phyloP scores from a whole-genome alignment of 2,797 vertebrate genomes.

The Fratercula arctica region DNA sequence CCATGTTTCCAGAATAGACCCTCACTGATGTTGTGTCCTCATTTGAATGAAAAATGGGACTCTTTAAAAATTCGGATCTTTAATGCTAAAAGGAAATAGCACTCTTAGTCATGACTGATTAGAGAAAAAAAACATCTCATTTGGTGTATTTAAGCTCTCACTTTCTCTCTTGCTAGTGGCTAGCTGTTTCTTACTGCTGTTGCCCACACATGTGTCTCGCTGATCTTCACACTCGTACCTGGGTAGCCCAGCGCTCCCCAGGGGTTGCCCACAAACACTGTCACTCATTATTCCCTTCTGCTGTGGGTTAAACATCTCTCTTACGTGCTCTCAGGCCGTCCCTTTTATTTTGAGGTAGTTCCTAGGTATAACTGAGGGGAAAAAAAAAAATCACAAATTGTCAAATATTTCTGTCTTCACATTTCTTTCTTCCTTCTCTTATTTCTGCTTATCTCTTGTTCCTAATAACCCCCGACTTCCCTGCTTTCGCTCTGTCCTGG shows the following conservation, averaged over 20 bases:
- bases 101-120: background rate
- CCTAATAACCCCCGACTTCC: rapidly evolving
- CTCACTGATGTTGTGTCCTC: background rate
- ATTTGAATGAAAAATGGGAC: background rate
- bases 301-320: background rate
- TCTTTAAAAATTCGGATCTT: background rate
- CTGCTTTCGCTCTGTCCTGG: background rate
- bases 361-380: background rate
- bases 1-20: background rate
- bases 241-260: background rate
- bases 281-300: background rate
- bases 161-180: background rate
- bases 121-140: background rate
- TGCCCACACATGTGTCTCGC: background rate
- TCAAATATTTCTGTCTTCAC: background rate
- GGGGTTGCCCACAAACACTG: background rate
- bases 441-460: background rate
- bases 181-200: background rate
- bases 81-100: background rate
- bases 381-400: background rate
- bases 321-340: background rate
- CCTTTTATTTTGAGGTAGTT: background rate
- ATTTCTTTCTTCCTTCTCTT: background rate
- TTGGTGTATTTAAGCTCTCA: background rate
- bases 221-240: background rate